A percentile compares a stretch with the other conserved stretches of the same genome.
Evolutionary conservation across 1,140 invertebrate genomes (phyloP).

Genomic region (Bombus impatiens): DNA sequence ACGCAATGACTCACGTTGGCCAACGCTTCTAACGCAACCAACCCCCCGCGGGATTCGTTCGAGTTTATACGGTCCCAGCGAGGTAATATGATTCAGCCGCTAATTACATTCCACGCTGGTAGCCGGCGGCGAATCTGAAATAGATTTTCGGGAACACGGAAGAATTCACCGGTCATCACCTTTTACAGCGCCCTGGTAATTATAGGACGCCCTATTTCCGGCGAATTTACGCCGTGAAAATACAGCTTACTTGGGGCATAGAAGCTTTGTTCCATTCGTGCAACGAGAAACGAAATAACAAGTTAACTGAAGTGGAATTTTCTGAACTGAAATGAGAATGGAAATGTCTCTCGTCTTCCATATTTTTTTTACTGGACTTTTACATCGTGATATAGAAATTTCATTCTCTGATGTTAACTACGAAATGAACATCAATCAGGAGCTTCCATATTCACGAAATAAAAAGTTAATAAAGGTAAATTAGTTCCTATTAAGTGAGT

Average conservation of each 20-base stretch:
- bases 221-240: neutral
- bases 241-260: neutral
- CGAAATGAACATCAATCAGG: too few species aligned
- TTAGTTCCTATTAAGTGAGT: too few species aligned
- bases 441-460: too few species aligned
- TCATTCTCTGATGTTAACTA: too few species aligned
- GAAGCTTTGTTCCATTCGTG: too few species aligned
- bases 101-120: constrained; percentile 60
- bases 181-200: neutral
- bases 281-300: too few species aligned
- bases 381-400: too few species aligned
- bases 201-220: constrained; percentile 30
- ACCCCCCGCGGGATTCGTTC: constrained; percentile 20
- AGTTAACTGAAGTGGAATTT: too few species aligned
- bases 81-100: constrained; percentile 58
- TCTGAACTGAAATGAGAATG: too few species aligned
- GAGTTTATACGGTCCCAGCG: constrained; percentile 23
- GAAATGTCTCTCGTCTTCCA: too few species aligned
- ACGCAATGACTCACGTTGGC: constrained; percentile 58
- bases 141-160: constrained; percentile 64
- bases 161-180: constrained; percentile 33
- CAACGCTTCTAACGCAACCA: constrained; percentile 1
- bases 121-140: constrained; percentile 37
- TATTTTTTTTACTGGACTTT: too few species aligned
- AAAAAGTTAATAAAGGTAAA: too few species aligned